phyloP scores from a whole-genome alignment of 2,113 vertebrate species.

The Numenius arquata region DNA sequence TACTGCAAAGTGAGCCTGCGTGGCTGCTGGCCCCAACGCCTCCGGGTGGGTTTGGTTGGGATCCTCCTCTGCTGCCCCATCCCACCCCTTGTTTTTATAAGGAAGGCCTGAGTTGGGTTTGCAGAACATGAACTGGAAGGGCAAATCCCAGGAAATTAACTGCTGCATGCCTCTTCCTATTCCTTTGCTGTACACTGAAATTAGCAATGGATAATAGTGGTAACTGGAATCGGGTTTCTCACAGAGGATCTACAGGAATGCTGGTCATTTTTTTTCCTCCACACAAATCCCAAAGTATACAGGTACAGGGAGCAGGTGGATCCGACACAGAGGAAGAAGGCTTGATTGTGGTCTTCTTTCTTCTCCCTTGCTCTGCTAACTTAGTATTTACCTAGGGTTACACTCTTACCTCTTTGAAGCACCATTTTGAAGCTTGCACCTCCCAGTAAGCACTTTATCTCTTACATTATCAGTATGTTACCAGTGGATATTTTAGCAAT shows the following conservation, averaged over 20 bases:
- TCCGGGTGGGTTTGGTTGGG: background rate
- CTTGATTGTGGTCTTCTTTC: background rate
- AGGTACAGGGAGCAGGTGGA: background rate
- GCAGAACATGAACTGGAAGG: background rate
- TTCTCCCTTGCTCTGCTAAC: background rate
- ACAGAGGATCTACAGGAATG: background rate
- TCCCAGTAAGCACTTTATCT: background rate
- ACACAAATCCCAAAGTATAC: background rate
- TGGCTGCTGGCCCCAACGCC: background rate
- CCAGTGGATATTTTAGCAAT: background rate
- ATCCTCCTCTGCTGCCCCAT: rapidly evolving
- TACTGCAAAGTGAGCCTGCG: background rate
- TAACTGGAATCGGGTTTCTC: background rate
- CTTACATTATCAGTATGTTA: background rate
- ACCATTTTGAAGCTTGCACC: background rate
- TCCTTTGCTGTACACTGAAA: background rate
- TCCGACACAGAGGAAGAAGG: background rate
- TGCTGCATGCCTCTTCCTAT: background rate
- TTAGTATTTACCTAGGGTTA: background rate
- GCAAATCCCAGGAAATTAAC: background rate
- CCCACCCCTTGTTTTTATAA: background rate
- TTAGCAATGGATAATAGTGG: background rate
- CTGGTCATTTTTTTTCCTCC: background rate
- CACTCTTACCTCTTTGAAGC: background rate
- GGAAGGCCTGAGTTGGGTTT: background rate